Base-by-base conservation (phyloP, 2,113 vertebrate genomes). In the Boleophthalmus pectinirostris region DNA sequence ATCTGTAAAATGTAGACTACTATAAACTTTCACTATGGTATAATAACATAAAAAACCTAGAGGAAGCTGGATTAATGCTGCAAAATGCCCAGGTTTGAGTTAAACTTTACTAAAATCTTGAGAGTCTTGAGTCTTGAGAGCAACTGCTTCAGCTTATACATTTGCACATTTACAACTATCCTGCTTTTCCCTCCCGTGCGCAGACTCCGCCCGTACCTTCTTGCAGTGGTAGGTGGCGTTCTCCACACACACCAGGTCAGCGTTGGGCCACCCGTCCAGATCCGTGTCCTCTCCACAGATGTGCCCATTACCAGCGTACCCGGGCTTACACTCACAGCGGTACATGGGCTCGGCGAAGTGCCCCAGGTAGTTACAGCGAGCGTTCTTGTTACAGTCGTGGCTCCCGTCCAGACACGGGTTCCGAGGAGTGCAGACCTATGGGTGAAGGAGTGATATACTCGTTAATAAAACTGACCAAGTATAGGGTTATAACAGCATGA, bases 201-300 rank as follows among this genome's bases (percentile, higher is more conserved):
- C 24, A 18, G 1, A 29, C 58, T 20, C 24, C 9, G 60, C 47
- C n/a, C 0, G 7, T 79, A 99, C 98, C 89, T 98, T 98, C 88
- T 96, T 98, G 90, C 97, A 99, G 91, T 99, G 98, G 85, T 99
- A 99, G 33, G 98, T 99, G 33, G 98, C 97, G 3, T 99, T 99
- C 81, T 96, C 95, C 82, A 99, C 96, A 66, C 98, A 99, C 76
- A 95, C 93, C 78, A 99, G 94, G 72, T 98, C 92, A 70, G 96
- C 91, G 11, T 99, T 99, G 80, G 98, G 98, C 98, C 98, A 99
- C 58, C 98, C 98, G 38, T 99, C 98, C 76, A 99, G 90, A 86
- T 99, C 98, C 0, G 96, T 97, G 81, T 99, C 98, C 91, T 99
- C 98, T 74, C 97, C 97, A 1, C 98, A 99, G 87, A 99, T 99